Base-by-base conservation (phyloP, 2,113 vertebrate genomes). In the Corynorhinus townsendii region DNA sequence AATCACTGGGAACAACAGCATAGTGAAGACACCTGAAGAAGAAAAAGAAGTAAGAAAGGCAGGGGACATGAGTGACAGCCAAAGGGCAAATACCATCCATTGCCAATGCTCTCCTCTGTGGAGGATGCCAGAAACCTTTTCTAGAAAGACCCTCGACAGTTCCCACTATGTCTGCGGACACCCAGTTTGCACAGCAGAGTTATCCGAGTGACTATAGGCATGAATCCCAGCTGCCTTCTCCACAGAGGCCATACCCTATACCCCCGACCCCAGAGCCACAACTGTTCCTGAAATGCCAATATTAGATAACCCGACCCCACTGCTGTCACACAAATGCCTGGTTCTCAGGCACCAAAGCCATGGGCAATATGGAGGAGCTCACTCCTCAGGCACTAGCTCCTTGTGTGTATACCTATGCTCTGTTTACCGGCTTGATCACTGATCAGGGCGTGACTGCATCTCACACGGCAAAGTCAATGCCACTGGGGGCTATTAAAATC, bases 111-210 rank as follows among this genome's bases (percentile, higher is more conserved):
- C n/a, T 40, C 11, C 11, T 64, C 28, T 45, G 45, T 20, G 26
- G 30, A 40, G 54, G 52, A 40, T 26, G 4, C 33, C 49, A 52
- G 40, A 1, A 81, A n/a, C 76, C 28, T 76, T 33, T 75, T 28
- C 43, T 9, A 33, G 26, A 76, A 30, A 19, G 26, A 76, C 28
- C 68, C 40, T 17, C 26, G 16, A 54, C 2, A 35, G 38, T 3
- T 15, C 69, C 4, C 3, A 2, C 1, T 20, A 28, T 5, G 43
- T 11, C 11, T 11, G 16, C 10, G 12, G 54, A 56, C 11, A 16
- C 15, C 38, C 16, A 35, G 26, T 11, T 47, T 19, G 15, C 43
- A 76, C 15, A 76, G 43, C 73, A 33, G 8, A 93, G 30, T 8
- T 52, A 9, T 10, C 16, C 28, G 9, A 75, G 3, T 20, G 24